A percentile compares a stretch with the other conserved stretches of the same genome.
Conservation (phyloP, 2,888 invertebrate genomes). For the Elysia crispata region DNA sequence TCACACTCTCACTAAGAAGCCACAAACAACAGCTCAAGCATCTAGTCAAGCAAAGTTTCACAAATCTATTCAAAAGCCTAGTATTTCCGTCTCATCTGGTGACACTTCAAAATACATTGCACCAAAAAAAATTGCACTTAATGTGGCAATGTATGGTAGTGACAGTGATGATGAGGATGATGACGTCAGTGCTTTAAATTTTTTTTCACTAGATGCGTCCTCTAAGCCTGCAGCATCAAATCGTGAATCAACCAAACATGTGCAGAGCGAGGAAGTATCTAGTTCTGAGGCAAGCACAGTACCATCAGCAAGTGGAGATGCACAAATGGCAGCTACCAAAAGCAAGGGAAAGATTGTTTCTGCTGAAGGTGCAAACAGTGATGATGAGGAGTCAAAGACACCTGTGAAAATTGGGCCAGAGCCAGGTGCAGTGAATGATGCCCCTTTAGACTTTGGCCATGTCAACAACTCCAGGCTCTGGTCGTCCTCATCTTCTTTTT, state of each 20-base stretch:
- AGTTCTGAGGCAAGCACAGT: conserved; percentile 21
- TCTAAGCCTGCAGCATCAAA: conserved; percentile 7
- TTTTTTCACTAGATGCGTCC: conserved; percentile 42
- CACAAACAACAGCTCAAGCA: neutral
- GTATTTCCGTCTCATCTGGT: conserved; percentile 30
- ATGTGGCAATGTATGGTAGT: conserved; percentile 47
- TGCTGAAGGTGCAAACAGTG: conserved; percentile 12
- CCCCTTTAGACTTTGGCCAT: conserved; percentile 51
- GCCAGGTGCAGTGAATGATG: conserved; percentile 50
- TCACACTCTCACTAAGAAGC: conserved; percentile 33
- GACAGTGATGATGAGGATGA: conserved; percentile 44
- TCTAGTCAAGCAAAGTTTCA: conserved; percentile 58
- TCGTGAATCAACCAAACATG: neutral
- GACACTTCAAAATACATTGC: conserved; percentile 51
- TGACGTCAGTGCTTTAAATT: conserved; percentile 43
- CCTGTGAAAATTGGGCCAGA: conserved; percentile 22
- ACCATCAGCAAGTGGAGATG: neutral
- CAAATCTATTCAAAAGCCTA: neutral
- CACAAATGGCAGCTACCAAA: neutral
- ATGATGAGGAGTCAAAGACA: conserved; percentile 27
- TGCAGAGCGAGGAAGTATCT: conserved; percentile 41
- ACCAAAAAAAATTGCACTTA: conserved; percentile 14
- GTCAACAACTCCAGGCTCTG: conserved; percentile 32
- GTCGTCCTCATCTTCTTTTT: conserved; percentile 28
- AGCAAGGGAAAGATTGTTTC: neutral